Conservation (phyloP, 2,797 vertebrate genomes). For the Loris lydekkerianus region DNA sequence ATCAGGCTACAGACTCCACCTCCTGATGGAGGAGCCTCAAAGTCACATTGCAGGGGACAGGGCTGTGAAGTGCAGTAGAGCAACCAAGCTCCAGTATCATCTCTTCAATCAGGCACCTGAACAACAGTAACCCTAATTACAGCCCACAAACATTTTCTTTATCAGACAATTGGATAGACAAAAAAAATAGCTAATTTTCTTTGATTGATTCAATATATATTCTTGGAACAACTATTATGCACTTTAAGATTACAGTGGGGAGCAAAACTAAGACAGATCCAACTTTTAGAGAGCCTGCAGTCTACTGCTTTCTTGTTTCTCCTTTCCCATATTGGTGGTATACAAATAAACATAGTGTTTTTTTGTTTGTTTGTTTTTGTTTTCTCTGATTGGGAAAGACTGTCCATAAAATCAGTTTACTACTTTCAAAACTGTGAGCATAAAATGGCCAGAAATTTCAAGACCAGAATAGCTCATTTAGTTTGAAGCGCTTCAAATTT, state of each 20-base stretch:
- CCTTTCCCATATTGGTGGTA: not conserved
- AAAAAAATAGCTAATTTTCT: not conserved
- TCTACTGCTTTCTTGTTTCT: not conserved
- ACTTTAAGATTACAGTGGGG: not conserved
- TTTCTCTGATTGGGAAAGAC: not conserved
- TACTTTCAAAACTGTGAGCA: not conserved
- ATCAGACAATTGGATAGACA: not conserved
- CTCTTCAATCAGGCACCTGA: not conserved
- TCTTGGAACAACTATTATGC: not conserved
- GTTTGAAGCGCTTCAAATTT: not conserved
- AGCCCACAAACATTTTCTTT: not conserved
- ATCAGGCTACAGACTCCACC: not conserved
- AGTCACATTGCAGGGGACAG: not conserved
- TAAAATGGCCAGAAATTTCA: not conserved
- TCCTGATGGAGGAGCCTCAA: not conserved
- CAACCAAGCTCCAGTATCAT: not conserved
- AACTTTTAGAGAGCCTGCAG: not conserved
- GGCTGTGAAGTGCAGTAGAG: not conserved
- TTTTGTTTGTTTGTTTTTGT: not conserved
- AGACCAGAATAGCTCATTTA: not conserved
- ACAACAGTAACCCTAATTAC: not conserved
- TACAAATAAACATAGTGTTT: not conserved
- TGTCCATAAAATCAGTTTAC: not conserved
- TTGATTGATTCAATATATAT: not conserved
- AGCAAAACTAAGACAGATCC: not conserved